Evolutionary conservation across 2,888 invertebrate species (phyloP).

Genomic region (Pyrrhia umbra): DNA sequence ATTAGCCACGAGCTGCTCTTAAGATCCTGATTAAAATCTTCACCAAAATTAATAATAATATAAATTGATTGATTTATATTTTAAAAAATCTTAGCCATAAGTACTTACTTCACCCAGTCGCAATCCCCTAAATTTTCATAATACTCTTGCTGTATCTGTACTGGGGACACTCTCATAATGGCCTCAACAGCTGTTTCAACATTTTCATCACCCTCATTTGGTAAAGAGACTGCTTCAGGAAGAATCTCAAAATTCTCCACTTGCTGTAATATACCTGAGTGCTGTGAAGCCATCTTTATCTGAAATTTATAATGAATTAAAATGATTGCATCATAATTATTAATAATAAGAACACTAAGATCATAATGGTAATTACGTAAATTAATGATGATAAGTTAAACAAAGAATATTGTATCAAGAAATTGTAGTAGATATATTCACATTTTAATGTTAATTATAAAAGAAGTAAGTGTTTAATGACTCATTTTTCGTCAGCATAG

Average conservation of each 20-base stretch:
- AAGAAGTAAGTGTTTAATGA: not conserved
- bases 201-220: constrained; percentile 31
- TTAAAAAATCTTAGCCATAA: not conserved
- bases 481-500: not conserved
- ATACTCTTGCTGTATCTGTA: constrained; percentile 89
- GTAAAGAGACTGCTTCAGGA: constrained; percentile 34
- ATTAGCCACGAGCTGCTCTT: too few species aligned
- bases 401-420: too few species aligned
- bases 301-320: constrained; percentile 24
- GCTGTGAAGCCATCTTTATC: constrained; percentile 46
- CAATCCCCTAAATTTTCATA: constrained; percentile 90
- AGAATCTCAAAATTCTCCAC: constrained; percentile 47
- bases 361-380: not conserved
- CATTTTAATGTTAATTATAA: not conserved
- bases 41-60: not conserved
- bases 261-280: constrained; percentile 37
- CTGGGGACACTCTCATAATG: constrained; percentile 71
- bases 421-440: too few species aligned
- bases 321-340: constrained; percentile 29
- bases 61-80: not conserved
- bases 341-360: not conserved
- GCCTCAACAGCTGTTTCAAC: constrained; percentile 44
- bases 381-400: constrained; percentile 3
- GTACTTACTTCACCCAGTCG: constrained; percentile 89
- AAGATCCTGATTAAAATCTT: too few species aligned